Percentiles rank a stretch among this genome's conserved stretches.
phyloP scores from a whole-genome alignment of 30 jellyfish, hydroid and myxozoan species.

The Phacellophora camtschatica region DNA sequence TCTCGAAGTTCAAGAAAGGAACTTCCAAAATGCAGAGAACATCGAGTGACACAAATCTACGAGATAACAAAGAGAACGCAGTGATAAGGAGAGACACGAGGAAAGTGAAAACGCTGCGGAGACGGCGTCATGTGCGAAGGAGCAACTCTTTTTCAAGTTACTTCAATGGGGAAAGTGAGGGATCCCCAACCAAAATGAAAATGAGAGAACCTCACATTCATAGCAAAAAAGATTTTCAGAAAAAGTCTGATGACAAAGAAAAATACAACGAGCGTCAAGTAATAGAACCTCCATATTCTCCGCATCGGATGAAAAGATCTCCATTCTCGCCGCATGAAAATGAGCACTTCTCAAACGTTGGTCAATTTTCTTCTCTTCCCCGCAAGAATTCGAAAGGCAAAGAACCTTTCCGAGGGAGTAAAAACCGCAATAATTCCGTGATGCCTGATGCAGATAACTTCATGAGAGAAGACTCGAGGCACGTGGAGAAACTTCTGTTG shows the following conservation, averaged over 20 bases:
- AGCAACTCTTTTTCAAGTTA: slow-evolving; percentile 70
- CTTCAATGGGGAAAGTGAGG: background rate
- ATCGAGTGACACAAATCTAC: slow-evolving; percentile 45
- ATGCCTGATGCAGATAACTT: background rate
- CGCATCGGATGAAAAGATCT: slow-evolving; percentile 31
- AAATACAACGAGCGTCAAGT: background rate
- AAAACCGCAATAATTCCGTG: background rate
- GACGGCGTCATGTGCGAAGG: slow-evolving; percentile 63
- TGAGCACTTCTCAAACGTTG: background rate
- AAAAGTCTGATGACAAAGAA: background rate
- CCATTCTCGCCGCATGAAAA: background rate
- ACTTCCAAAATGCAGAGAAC: slow-evolving; percentile 43
- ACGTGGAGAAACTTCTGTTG: background rate
- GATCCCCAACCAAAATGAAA: background rate
- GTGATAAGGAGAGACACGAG: slow-evolving; percentile 41
- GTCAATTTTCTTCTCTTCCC: background rate
- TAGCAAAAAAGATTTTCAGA: background rate
- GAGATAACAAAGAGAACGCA: slow-evolving; percentile 20
- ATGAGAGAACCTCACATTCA: background rate
- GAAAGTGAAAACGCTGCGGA: slow-evolving; percentile 47
- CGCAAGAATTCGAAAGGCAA: background rate
- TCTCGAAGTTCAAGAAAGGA: slow-evolving; percentile 40
- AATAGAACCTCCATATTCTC: slow-evolving; percentile 41
- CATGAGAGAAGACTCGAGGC: background rate
- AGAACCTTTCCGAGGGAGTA: background rate